Conservation (phyloP, 2,888 invertebrate genomes). For the Pseudococcus longispinus region DNA sequence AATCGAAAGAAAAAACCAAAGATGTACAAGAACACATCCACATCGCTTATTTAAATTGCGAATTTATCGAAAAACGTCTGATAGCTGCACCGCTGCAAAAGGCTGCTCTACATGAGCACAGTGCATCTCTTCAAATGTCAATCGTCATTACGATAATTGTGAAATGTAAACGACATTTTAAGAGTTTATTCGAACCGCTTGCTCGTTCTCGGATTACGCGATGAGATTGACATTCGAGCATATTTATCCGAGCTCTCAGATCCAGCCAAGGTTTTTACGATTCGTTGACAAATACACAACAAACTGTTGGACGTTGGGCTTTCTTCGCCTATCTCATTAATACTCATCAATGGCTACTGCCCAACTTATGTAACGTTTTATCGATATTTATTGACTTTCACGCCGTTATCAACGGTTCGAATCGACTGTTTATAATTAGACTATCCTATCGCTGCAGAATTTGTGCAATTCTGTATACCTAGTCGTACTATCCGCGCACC, state of each 20-base stretch:
- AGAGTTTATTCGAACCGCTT: neutral
- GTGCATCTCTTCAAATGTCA: neutral
- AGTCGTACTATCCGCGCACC: neutral
- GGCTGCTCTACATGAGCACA: neutral
- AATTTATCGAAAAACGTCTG: neutral
- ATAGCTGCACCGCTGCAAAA: neutral
- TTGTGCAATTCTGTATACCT: conserved; percentile 23
- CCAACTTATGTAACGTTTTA: conserved; percentile 50
- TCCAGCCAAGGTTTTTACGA: neutral
- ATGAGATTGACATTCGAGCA: neutral
- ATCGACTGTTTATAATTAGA: conserved; percentile 50
- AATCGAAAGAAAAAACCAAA: neutral
- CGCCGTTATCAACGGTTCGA: conserved; percentile 44
- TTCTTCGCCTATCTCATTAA: conserved; percentile 17
- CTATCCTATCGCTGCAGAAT: conserved; percentile 21
- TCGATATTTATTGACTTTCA: conserved; percentile 56
- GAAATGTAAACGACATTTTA: conserved; percentile 24
- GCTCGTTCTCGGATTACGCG: neutral
- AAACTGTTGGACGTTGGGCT: neutral
- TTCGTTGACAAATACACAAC: conserved; percentile 23
- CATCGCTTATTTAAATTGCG: neutral
- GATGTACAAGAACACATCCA: neutral
- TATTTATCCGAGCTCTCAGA: neutral
- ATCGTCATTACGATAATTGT: conserved; percentile 35
- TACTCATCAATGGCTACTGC: conserved; percentile 45